Conservation (phyloP, 1,140 invertebrate genomes). For the Cyclargus thomasi region DNA sequence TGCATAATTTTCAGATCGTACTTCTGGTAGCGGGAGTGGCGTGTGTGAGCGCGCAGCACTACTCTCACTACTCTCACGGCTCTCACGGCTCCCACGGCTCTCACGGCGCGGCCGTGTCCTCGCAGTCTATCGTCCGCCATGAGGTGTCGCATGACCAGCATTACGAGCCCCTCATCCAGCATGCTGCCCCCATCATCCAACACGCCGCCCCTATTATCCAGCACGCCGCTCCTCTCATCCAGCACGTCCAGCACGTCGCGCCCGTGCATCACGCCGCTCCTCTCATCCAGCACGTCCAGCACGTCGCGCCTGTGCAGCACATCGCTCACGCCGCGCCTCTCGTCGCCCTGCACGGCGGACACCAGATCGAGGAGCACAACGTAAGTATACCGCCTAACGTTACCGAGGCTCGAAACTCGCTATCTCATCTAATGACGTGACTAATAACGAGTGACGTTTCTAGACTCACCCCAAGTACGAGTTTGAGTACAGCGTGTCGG, state of each 20-base stretch:
- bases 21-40: conserved; percentile 16
- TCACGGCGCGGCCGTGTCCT: conserved; percentile 39
- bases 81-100: too few species aligned
- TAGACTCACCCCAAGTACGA: conserved; percentile 54
- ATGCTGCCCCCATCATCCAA: neutral
- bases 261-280: conserved; percentile 16
- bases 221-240: neutral
- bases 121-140: conserved; percentile 45
- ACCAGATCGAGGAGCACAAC: neutral
- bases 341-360: neutral
- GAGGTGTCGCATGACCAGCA: conserved; percentile 30
- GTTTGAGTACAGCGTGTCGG: conserved; percentile 64
- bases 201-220: conserved; percentile 6
- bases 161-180: conserved; percentile 5
- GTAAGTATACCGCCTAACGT: neutral
- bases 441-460: neutral
- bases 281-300: neutral
- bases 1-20: conserved; percentile 15
- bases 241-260: conserved; percentile 13
- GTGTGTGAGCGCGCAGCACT: conserved; percentile 20
- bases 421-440: too few species aligned
- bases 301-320: conserved; percentile 14
- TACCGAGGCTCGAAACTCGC: too few species aligned
- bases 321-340: neutral
- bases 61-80: too few species aligned